phyloP scores from a whole-genome alignment of 1,140 invertebrate species.

The Glossosoma conforme region DNA sequence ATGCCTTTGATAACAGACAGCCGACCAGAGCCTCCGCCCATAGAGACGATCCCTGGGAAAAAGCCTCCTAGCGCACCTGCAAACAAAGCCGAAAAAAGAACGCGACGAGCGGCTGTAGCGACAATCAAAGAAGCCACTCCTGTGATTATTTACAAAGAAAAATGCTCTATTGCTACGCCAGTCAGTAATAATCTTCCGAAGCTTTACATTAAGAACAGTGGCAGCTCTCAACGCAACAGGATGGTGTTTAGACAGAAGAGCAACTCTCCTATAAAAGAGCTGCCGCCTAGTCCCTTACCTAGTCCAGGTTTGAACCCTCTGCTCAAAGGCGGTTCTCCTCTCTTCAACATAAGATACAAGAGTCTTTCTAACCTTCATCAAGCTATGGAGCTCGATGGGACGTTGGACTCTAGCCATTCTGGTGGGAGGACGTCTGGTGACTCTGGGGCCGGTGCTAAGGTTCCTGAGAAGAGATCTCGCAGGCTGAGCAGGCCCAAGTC shows the following conservation, averaged over 20 bases:
- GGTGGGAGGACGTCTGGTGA: slow-evolving; percentile 80
- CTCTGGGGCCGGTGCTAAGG: slow-evolving; percentile 70
- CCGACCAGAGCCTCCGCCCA: slow-evolving; percentile 82
- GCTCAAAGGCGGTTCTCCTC: slow-evolving; percentile 67
- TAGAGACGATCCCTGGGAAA: slow-evolving; percentile 84
- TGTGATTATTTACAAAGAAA: slow-evolving; percentile 51
- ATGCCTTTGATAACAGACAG: slow-evolving; percentile 55
- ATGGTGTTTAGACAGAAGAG: slow-evolving; percentile 67
- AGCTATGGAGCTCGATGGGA: slow-evolving; percentile 74
- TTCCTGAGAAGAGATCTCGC: slow-evolving; percentile 75
- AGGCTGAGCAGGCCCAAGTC: slow-evolving; percentile 73
- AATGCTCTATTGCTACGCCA: slow-evolving; percentile 45
- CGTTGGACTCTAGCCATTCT: slow-evolving; percentile 82
- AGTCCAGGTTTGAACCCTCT: slow-evolving; percentile 45
- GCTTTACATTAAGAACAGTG: slow-evolving; percentile 71
- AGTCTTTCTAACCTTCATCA: slow-evolving; percentile 73
- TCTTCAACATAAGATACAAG: slow-evolving; percentile 80
- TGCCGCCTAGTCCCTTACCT: slow-evolving; percentile 54
- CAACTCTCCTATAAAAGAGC: slow-evolving; percentile 67
- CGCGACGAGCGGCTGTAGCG: slow-evolving; percentile 51
- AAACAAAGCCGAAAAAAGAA: slow-evolving; percentile 62
- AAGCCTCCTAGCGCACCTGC: slow-evolving; percentile 48
- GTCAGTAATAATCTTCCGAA: slow-evolving; percentile 55
- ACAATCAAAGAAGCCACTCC: slow-evolving; percentile 51
- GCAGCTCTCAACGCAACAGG: slow-evolving; percentile 58